Evolutionary conservation across 2,888 invertebrate genomes (phyloP).

Genomic region (Xestia c-nigrum): DNA sequence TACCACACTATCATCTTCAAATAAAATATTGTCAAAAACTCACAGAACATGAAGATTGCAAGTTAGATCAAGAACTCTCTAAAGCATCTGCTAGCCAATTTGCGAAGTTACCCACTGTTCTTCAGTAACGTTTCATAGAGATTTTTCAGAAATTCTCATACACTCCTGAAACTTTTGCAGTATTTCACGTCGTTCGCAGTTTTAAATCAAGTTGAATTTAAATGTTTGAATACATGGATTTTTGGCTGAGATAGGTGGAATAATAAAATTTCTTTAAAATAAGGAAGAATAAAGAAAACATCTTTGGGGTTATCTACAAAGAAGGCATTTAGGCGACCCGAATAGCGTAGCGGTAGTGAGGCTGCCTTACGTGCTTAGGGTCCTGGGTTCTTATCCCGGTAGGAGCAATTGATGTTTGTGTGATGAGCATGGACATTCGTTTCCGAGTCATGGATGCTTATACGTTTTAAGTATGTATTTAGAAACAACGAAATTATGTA

Average conservation of each 20-base stretch:
- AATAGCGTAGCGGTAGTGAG: no score
- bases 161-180: constrained; percentile 44
- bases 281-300: not conserved
- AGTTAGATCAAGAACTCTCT: constrained; percentile 40
- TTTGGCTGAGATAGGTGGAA: constrained; percentile 1
- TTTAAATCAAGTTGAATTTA: constrained; percentile 53
- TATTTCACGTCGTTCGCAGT: constrained; percentile 46
- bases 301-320: not conserved
- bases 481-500: no score
- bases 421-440: no score
- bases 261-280: not conserved
- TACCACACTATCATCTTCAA: not conserved
- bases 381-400: no score
- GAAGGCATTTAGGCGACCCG: no score
- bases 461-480: no score
- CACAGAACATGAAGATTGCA: constrained; percentile 28
- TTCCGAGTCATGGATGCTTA: no score
- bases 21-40: constrained; percentile 39
- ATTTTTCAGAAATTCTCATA: constrained; percentile 62
- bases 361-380: no score
- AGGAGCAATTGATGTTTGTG: no score
- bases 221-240: constrained; percentile 21
- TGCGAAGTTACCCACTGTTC: constrained; percentile 50
- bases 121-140: constrained; percentile 34
- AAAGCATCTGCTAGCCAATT: constrained; percentile 46